A percentile compares a stretch with the other conserved stretches of the same genome.
These are phyloP conservation scores for Caretta caretta DNA, from an alignment of 2,113 vertebrate genomes.

Conservation along the genomic window DNA sequence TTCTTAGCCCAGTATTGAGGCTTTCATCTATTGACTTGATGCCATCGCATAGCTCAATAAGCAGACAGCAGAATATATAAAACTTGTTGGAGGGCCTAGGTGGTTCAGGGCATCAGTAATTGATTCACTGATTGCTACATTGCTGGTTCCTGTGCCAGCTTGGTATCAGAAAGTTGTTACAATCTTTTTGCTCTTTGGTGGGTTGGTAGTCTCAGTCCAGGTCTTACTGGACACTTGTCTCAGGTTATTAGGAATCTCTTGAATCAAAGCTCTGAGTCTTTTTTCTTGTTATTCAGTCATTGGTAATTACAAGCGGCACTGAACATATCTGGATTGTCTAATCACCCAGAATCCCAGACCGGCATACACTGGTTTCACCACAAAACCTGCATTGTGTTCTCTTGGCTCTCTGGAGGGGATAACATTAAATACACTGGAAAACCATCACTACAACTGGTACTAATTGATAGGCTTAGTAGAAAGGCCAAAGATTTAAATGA, in stretches of 20 bases:
- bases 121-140: neutral
- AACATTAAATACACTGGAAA: neutral
- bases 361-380: neutral
- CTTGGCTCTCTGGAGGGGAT: neutral
- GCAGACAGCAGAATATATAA: neutral
- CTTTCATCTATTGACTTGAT: neutral
- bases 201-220: neutral
- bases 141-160: neutral
- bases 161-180: neutral
- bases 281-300: neutral
- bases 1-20: slow-evolving; percentile 7
- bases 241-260: neutral
- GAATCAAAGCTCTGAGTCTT: neutral
- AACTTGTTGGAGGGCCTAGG: neutral
- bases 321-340: neutral
- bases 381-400: neutral
- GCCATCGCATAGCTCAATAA: neutral
- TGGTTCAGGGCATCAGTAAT: neutral
- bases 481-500: neutral
- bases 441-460: neutral
- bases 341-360: neutral
- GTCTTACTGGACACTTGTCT: neutral
- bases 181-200: neutral
- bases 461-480: neutral
- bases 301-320: neutral